These are phyloP conservation scores for Acleris emargana DNA, from an alignment of 2,888 invertebrate species.

Conservation along the genomic window DNA sequence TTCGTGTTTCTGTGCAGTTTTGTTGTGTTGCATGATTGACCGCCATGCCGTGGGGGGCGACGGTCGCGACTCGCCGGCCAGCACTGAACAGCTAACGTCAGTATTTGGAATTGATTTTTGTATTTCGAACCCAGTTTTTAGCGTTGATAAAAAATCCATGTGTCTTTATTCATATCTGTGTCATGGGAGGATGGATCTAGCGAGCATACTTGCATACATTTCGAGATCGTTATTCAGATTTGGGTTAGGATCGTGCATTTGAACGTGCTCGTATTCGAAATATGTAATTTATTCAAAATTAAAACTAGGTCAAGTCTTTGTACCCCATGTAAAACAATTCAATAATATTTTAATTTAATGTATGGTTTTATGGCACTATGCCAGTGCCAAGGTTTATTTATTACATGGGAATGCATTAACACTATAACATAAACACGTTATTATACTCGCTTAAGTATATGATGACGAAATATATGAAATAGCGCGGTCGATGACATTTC, in stretches of 20 bases:
- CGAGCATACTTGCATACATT: too few relatives aligned
- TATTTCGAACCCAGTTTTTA: conserved; percentile 27
- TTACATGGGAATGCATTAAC: background rate
- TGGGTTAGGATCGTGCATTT: too few relatives aligned
- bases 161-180: too few relatives aligned
- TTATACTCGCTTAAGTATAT: background rate
- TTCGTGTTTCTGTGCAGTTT: conserved; percentile 65
- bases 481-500: too few relatives aligned
- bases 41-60: conserved; percentile 72
- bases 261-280: background rate
- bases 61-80: conserved; percentile 77
- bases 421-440: background rate
- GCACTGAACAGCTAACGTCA: conserved; percentile 80
- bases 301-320: background rate
- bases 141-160: background rate
- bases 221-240: too few relatives aligned
- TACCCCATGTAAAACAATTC: background rate
- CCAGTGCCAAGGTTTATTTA: conserved; percentile 10
- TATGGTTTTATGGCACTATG: conserved; percentile 5
- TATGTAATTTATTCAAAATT: background rate
- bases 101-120: conserved; percentile 46
- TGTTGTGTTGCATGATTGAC: conserved; percentile 78
- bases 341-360: background rate
- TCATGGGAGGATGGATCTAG: too few relatives aligned
- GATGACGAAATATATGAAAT: too few relatives aligned